A percentile compares a stretch with the other conserved stretches of the same genome.
Conservation (phyloP, 2,888 invertebrate species). For the Lamellibrachia satsuma region DNA sequence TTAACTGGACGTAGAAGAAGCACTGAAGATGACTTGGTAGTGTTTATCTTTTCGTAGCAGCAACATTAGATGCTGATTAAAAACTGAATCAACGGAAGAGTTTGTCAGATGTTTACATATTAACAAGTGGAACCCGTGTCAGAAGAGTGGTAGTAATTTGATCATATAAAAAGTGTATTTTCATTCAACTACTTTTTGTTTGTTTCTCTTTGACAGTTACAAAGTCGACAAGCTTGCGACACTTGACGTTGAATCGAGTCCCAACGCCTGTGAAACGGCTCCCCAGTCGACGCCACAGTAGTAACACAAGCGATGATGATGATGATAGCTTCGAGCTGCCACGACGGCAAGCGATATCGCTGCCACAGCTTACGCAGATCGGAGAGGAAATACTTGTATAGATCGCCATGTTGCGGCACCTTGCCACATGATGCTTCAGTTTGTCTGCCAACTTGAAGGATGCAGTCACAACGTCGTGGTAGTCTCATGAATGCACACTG, state of each 20-base stretch:
- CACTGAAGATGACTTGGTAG: too few species aligned
- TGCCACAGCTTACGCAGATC: conserved; percentile 30
- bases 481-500: background rate
- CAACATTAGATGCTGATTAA: too few species aligned
- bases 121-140: background rate
- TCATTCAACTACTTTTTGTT: background rate
- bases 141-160: background rate
- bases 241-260: background rate
- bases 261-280: background rate
- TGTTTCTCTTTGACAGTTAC: conserved; percentile 13
- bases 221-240: background rate
- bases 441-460: background rate
- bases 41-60: too few species aligned
- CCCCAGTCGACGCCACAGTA: background rate
- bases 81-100: background rate
- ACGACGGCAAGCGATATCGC: background rate
- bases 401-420: background rate
- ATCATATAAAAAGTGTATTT: background rate
- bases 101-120: background rate
- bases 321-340: background rate
- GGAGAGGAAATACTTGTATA: conserved; percentile 35
- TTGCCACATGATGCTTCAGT: background rate
- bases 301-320: conserved; percentile 9
- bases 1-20: too few species aligned
- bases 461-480: background rate